Evolutionary conservation across 1,140 invertebrate species (phyloP).

Genomic region (Hormaphis cornu): DNA sequence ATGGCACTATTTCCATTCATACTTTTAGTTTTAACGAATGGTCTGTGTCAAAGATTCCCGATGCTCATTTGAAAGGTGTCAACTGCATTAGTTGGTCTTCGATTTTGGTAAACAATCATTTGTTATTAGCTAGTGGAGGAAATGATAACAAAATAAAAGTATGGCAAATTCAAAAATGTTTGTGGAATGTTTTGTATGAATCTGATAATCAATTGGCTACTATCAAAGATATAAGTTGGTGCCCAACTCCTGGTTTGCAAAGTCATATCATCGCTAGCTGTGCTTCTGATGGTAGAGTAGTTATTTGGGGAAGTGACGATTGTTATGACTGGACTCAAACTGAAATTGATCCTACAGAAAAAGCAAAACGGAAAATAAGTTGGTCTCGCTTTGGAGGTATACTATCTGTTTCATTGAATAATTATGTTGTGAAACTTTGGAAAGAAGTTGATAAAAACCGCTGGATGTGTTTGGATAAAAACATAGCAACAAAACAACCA

Average conservation of each 20-base stretch:
- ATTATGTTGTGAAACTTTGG: conserved; percentile 96
- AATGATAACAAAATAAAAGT: conserved; percentile 98
- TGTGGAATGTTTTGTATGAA: conserved; percentile 85
- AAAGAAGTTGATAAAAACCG: conserved; percentile 80
- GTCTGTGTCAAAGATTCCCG: conserved; percentile 68
- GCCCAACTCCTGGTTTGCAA: conserved; percentile 81
- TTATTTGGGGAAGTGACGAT: conserved; percentile 85
- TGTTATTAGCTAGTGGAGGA: conserved; percentile 61
- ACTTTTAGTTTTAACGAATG: conserved; percentile 58
- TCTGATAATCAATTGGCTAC: conserved; percentile 94
- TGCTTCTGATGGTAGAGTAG: conserved; percentile 85
- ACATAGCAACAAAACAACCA: neutral
- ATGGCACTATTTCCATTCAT: conserved; percentile 88
- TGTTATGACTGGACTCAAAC: conserved; percentile 73
- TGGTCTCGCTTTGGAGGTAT: conserved; percentile 97
- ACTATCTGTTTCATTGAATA: conserved; percentile 90
- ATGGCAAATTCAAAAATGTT: conserved; percentile 80
- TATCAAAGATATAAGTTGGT: conserved; percentile 97
- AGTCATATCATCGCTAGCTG: conserved; percentile 85
- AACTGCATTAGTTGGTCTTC: conserved; percentile 97
- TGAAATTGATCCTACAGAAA: conserved; percentile 83
- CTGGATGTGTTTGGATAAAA: conserved; percentile 68
- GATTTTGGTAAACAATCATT: conserved; percentile 48
- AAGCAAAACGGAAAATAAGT: conserved; percentile 97
- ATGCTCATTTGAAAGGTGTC: conserved; percentile 81